These are phyloP conservation scores for Tipula unca DNA, from an alignment of 2,888 invertebrate genomes.

Conservation along the genomic window DNA sequence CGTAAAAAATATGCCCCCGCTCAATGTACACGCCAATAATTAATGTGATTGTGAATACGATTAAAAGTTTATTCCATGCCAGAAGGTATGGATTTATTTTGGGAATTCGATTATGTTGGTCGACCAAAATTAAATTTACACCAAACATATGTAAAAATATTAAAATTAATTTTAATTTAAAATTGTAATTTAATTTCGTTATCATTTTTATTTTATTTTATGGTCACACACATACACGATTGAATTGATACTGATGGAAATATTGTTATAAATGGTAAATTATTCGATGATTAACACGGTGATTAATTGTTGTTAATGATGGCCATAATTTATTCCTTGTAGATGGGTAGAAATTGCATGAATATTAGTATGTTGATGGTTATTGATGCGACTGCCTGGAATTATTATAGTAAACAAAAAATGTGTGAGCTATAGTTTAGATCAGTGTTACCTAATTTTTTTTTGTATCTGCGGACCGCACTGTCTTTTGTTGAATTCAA, in stretches of 20 bases:
- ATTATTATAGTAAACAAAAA: background rate
- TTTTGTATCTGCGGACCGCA: no score
- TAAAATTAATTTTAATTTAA: conserved; percentile 16
- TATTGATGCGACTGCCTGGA: background rate
- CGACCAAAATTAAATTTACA: background rate
- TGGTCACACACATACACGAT: background rate
- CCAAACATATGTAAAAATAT: background rate
- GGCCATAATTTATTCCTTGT: background rate
- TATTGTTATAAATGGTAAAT: background rate
- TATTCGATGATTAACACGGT: background rate
- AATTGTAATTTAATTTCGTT: background rate
- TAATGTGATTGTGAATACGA: background rate
- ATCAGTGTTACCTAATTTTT: background rate
- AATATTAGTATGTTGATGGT: background rate
- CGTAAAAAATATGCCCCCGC: background rate
- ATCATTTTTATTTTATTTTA: no score
- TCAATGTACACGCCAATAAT: background rate
- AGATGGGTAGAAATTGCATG: background rate
- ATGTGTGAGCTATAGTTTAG: background rate
- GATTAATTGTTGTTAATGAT: background rate
- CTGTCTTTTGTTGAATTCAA: no score
- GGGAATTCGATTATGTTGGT: background rate
- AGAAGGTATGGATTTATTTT: background rate
- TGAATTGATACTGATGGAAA: background rate
- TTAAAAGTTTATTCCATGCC: conserved; percentile 1